A percentile compares a stretch with the other conserved stretches of the same genome.
Conservation (phyloP, 2,888 invertebrate genomes). For the Balanococcus diminutus region DNA sequence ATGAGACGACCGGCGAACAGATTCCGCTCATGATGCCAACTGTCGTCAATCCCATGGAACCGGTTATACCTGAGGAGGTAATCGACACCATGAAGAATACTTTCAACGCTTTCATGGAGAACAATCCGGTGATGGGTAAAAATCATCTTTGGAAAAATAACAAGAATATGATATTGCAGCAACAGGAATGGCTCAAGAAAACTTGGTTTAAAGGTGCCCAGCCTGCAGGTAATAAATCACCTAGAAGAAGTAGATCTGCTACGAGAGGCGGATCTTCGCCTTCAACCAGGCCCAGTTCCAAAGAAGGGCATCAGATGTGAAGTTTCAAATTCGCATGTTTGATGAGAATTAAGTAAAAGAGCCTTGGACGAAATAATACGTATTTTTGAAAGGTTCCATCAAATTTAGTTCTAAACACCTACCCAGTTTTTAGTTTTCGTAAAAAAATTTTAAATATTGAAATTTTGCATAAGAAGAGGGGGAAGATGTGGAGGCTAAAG, state of each 20-base stretch:
- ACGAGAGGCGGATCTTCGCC: not conserved
- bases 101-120: not conserved
- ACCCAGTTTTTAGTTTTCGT: too few relatives aligned
- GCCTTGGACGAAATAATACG: too few relatives aligned
- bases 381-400: too few relatives aligned
- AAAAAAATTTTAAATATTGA: too few relatives aligned
- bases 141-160: not conserved
- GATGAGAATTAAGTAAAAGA: too few relatives aligned
- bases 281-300: not conserved
- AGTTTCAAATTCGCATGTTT: too few relatives aligned
- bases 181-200: not conserved
- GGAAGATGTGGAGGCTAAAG: too few relatives aligned
- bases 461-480: too few relatives aligned
- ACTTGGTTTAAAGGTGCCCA: not conserved
- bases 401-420: too few relatives aligned
- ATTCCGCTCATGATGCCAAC: not conserved
- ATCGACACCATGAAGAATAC: not conserved
- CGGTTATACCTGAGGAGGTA: constrained; percentile 11
- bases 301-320: not conserved
- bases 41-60: not conserved
- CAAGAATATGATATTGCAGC: not conserved
- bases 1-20: not conserved
- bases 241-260: not conserved
- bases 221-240: not conserved
- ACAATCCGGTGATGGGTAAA: not conserved